These are phyloP conservation scores for Tanypteryx hageni DNA, from an alignment of 2,888 invertebrate genomes.

Conservation along the genomic window DNA sequence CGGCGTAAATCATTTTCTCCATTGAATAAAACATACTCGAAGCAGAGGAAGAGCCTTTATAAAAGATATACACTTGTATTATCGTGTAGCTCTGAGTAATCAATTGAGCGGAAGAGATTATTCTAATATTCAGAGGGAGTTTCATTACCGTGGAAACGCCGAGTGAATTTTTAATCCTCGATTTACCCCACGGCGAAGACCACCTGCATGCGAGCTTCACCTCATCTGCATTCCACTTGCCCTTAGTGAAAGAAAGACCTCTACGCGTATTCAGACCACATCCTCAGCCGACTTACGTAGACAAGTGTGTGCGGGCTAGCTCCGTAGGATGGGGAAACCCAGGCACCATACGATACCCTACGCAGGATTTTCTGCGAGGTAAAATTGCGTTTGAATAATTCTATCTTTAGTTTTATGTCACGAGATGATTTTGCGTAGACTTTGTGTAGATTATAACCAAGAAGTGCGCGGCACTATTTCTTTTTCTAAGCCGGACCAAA, in stretches of 20 bases:
- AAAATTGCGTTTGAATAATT: too few relatives aligned
- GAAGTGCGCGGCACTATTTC: too few relatives aligned
- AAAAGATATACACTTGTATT: background rate
- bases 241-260: background rate
- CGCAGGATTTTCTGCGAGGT: too few relatives aligned
- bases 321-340: too few relatives aligned
- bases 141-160: slow-evolving; percentile 1
- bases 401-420: too few relatives aligned
- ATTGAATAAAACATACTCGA: background rate
- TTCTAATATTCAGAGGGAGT: background rate
- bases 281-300: background rate
- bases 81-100: slow-evolving; percentile 11
- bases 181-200: background rate
- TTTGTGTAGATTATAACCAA: too few relatives aligned
- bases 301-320: background rate
- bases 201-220: background rate
- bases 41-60: background rate
- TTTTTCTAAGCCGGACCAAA: too few relatives aligned
- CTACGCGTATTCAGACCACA: slow-evolving; percentile 19
- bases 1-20: background rate
- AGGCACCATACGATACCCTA: too few relatives aligned
- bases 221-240: background rate
- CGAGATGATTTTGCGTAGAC: too few relatives aligned
- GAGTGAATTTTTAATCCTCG: background rate
- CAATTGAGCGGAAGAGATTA: background rate